Evolutionary conservation across 2,797 vertebrate genomes (phyloP), one percentile per base, ranked within the genome.

Genomic region (Dromococcyx pavoninus): DNA sequence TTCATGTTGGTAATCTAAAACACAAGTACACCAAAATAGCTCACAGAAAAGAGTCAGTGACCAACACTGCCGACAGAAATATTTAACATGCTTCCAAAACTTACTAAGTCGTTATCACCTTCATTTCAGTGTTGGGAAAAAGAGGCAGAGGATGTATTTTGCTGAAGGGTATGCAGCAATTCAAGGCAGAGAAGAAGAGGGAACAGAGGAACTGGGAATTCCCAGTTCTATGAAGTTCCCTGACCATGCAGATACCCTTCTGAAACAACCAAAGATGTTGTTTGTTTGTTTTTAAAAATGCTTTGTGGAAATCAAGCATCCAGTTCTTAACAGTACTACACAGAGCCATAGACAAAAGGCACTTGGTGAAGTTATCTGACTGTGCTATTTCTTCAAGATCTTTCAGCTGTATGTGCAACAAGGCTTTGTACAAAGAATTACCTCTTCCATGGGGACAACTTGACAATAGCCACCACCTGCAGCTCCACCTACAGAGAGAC

Each of bases 401-500:
- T 70, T 18, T 30, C 13, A 86, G 65, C 8, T 75, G 5, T 9
- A 54, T 6, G 27, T 58, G 27, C 66, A 75, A 62, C 27, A 24
- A 89, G 22, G 41, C 17, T 83, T 73, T 71, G 30, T 61, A 73
- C 7, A 23, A 67, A 72, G 79, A 88, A 33, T 98, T 98, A 99
- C 99, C 99, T 99, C 99, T 95, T 99, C 99, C 99, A 99, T 99
- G 30, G 99, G 99, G 96, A 99, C 97, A 92, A 99, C 99, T 93
- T 99, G 99, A 87, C 99, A 99, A 95, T 99, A 99, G 94, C 99
- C 99, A 23, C 99, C 99, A 84, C 99, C 99, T 94, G 99, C 99
- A 97, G 99, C 99, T 64, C 99, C 99, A 95, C 99, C 99, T 99
- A 97, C 17, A 95, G 91, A 93, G 93, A 94, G 16, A 81, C 70